Evolutionary conservation across 2,888 invertebrate species (phyloP), one percentile per base, ranked within the genome.

Genomic region (Pardosa pseudoannulata): DNA sequence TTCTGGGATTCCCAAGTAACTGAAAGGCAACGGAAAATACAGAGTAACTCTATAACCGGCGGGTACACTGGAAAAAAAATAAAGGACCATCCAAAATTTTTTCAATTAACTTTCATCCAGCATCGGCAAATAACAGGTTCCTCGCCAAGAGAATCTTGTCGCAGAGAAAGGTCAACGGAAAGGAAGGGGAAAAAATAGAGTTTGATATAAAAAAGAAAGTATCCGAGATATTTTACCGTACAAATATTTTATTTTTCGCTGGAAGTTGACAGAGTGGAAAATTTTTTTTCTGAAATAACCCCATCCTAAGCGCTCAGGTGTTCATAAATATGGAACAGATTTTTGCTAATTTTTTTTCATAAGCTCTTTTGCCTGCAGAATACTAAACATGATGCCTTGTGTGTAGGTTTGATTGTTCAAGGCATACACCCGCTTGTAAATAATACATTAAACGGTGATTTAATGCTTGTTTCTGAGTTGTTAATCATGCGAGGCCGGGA

Each of bases 51-150:
- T 36, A 27, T 80, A 31, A 32, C 65, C 62, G 23, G 6, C 23
- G 62, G 62, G 11, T 36, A 62, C 46, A 7, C 28, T 19, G 50
- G 32, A 65, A 75, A 56, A 74, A 79, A 79, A 39, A 39, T 29
- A 46, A n/a, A 64, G 41, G 39, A 64, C 9, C 13, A 19, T 56
- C 19, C 41, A 19, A 65, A 13, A 62, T 65, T 50, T 62, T 64
- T 67, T 80, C 72, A 65, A 80, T 80, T 80, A 80, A 46, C 72
- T 64, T 79, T 28, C 50, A 64, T 65, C 65, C 23, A 31, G 46
- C 64, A 65, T 27, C n/a, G 36, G 50, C 27, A 39, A 65, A 73
- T 64, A 80, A 80, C 79, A 31, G 72, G 79, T 80, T 80, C 73
- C 39, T n/a, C 28, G n/a, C 16, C 32, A 11, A 39, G 23, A 62